Evolutionary conservation across 2,888 invertebrate genomes (phyloP).

Genomic region (Arenicola marina): DNA sequence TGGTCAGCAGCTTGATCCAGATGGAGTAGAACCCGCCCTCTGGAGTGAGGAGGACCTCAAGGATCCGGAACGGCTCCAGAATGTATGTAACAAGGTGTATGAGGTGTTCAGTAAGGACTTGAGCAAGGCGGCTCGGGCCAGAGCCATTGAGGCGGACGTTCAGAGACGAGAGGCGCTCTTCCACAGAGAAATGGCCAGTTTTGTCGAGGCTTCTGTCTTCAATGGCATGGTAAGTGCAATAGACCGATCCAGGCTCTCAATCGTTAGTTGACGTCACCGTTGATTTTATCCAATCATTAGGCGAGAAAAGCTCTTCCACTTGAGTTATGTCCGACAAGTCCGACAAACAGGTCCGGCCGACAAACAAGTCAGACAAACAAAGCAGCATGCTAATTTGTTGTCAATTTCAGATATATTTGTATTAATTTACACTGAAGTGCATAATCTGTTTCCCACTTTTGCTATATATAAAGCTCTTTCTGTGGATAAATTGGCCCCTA

Average conservation of each 20-base stretch:
- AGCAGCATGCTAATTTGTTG: no score
- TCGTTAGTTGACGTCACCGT: not conserved
- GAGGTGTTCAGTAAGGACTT: not conserved
- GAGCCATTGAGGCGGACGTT: not conserved
- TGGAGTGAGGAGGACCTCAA: not conserved
- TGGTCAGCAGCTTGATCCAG: no score
- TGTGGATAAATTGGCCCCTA: no score
- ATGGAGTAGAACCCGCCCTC: no score
- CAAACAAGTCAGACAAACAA: no score
- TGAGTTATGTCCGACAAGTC: no score
- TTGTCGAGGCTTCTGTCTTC: constrained; percentile 43
- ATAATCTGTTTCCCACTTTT: not conserved
- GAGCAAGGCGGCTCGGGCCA: not conserved
- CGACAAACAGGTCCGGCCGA: no score
- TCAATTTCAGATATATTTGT: not conserved
- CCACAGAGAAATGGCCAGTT: constrained; percentile 32
- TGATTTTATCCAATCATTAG: not conserved
- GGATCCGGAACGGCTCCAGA: not conserved
- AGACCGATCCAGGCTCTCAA: not conserved
- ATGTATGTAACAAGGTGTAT: not conserved
- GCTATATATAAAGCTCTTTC: no score
- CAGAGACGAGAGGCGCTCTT: not conserved
- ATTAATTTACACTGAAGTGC: not conserved
- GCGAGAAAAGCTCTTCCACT: not conserved
- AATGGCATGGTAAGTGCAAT: constrained; percentile 40